These are phyloP conservation scores for Ichneumoninae sp. DNA, from an alignment of 2,888 invertebrate species.

Conservation along the genomic window DNA sequence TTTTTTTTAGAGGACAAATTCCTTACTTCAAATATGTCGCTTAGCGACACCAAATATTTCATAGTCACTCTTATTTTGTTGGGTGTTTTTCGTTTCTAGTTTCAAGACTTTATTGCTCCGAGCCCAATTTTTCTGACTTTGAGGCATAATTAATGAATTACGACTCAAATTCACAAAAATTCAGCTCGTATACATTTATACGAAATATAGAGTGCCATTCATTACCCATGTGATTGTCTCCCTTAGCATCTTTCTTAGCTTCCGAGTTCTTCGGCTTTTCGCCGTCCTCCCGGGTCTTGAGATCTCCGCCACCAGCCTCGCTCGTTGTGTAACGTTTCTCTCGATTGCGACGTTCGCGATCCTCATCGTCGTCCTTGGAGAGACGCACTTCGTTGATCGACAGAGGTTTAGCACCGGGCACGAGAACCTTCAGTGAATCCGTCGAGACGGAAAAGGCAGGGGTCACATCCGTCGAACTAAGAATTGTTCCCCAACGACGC, in stretches of 20 bases:
- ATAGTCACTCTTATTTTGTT: not conserved
- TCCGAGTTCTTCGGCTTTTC: slow-evolving; percentile 75
- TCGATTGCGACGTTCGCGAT: slow-evolving; percentile 77
- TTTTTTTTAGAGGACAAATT: not conserved
- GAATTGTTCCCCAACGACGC: slow-evolving; percentile 84
- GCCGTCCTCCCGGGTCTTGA: slow-evolving; percentile 74
- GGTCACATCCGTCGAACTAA: slow-evolving; percentile 84
- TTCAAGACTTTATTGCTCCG: not conserved
- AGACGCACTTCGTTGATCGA: slow-evolving; percentile 84
- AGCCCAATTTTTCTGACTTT: not conserved
- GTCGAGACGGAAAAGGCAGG: slow-evolving; percentile 90
- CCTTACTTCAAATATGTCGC: not conserved
- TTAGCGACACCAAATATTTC: not conserved
- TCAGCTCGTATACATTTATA: not conserved
- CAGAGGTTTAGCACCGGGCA: slow-evolving; percentile 85
- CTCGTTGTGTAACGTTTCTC: slow-evolving; percentile 77
- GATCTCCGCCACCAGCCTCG: slow-evolving; percentile 73
- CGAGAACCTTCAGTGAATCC: slow-evolving; percentile 88
- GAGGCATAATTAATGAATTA: not conserved
- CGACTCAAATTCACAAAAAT: too few species aligned
- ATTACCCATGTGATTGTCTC: slow-evolving; percentile 81
- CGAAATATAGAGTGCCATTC: not conserved
- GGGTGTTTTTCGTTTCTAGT: not conserved
- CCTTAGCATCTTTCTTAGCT: slow-evolving; percentile 79
- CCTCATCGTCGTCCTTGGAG: slow-evolving; percentile 83